Conservation (phyloP, 2,113 vertebrate species). For the Etheostoma cragini region DNA sequence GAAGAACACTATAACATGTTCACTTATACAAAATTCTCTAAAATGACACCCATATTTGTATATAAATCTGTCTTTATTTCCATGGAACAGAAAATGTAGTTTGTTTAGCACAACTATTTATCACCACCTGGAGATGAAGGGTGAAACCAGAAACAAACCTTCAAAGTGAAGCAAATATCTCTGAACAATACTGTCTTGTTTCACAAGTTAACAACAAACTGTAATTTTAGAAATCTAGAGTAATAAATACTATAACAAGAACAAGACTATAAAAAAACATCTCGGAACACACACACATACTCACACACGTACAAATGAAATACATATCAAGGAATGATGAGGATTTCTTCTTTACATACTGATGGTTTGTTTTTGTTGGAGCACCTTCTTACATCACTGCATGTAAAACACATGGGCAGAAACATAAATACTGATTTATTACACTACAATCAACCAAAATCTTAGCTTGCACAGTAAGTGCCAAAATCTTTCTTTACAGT, state of each 20-base stretch:
- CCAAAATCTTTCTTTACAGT: constrained; percentile 37
- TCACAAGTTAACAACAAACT: constrained; percentile 75
- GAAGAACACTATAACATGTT: constrained; percentile 27
- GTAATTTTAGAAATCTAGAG: constrained; percentile 73
- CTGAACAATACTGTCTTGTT: constrained; percentile 70
- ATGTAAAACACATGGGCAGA: constrained; percentile 64
- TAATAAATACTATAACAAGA: constrained; percentile 85
- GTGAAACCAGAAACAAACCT: constrained; percentile 66
- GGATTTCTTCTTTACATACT: constrained; percentile 46
- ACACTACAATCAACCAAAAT: constrained; percentile 51
- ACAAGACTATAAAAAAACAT: constrained; percentile 62
- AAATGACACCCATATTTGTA: constrained; percentile 74
- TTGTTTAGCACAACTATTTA: constrained; percentile 70
- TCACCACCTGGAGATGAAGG: constrained; percentile 73
- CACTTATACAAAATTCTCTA: constrained; percentile 55
- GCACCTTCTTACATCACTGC: constrained; percentile 65
- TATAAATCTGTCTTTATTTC: constrained; percentile 79
- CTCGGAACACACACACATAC: constrained; percentile 35
- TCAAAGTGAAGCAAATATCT: constrained; percentile 65
- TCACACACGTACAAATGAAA: constrained; percentile 34
- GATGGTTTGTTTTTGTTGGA: constrained; percentile 33
- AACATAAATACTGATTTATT: constrained; percentile 37
- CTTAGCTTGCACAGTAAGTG: constrained; percentile 24
- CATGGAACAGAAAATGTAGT: constrained; percentile 62
- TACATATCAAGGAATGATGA: constrained; percentile 50